Base-by-base conservation (phyloP, 2,888 invertebrate genomes). In the Lamproptera curius region DNA sequence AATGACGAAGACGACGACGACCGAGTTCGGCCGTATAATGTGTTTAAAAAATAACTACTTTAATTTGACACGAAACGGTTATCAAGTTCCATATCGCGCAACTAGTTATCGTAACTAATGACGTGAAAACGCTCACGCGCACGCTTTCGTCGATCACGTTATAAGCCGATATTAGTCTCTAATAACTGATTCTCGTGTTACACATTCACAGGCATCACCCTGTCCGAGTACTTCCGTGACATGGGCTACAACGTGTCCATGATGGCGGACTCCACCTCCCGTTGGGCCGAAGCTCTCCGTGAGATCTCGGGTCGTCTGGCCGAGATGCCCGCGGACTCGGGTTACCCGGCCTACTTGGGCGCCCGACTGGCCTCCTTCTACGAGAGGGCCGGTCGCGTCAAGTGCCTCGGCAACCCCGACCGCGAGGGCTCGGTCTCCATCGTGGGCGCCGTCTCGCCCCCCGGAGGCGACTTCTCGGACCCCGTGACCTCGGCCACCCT, bases 211-310 rank as follows among this genome's bases (percentile, higher is more conserved):
- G 96, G 97, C 67, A 99, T 99, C 85, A 99, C 99, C 0, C 90
- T 99, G n/a, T 98, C 99, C 16, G 99, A 99, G 87, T 99, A 99
- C 89, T 99, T 98, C 95, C 92, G 95, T 68, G 95, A 96, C 87
- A 98, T 98, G 99, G 99, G 99, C 74, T 98, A 98, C 92, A 97
- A 99, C 82, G 99, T 99, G 37, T 97, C 99, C 62, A 99, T 99
- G 99, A 99, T 99, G 99, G 99, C 99, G 55, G 99, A 99, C 89
- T 99, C 99, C 17, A 99, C 99, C 14, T 99, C 99, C 10, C 97
- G 99, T 89, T 99, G 99, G 99, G 99, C 99, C 53, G 99, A 99
- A 87, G 99, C 99, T 63, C 91, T 99, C 83, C 93, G 99, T 89
- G 99, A 99, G 93, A 99, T 99, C 89, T 99, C 99, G 0, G 98